Conservation (phyloP, 2,113 vertebrate species). For the Scomber japonicus region DNA sequence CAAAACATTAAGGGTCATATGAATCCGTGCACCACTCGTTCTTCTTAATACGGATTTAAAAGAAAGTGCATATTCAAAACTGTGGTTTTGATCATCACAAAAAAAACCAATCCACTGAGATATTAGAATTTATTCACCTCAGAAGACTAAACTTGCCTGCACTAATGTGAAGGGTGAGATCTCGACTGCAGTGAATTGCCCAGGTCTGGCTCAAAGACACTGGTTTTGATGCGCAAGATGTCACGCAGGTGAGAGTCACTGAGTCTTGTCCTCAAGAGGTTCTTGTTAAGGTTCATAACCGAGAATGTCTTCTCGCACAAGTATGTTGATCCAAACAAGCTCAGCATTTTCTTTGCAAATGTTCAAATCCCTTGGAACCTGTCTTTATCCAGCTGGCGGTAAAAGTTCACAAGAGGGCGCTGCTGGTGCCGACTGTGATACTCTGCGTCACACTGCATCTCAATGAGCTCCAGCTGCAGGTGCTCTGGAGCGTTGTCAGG, state of each 20-base stretch:
- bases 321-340: not conserved
- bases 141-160: no score
- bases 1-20: no score
- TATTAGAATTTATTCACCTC: no score
- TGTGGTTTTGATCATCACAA: no score
- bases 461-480: slow-evolving; percentile 2
- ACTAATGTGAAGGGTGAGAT: no score
- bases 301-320: not conserved
- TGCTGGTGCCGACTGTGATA: not conserved
- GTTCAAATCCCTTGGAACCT: not conserved
- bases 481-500: not conserved
- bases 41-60: no score
- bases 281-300: not conserved
- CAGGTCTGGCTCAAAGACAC: no score
- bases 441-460: not conserved
- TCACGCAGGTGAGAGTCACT: not conserved
- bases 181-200: no score
- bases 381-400: not conserved
- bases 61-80: no score
- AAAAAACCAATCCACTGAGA: no score
- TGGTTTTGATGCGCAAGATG: not conserved
- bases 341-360: slow-evolving; percentile 6
- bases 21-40: no score
- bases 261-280: not conserved
- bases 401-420: not conserved